phyloP scores from a whole-genome alignment of 2,797 vertebrate genomes.

The Neosalanx taihuensis region DNA sequence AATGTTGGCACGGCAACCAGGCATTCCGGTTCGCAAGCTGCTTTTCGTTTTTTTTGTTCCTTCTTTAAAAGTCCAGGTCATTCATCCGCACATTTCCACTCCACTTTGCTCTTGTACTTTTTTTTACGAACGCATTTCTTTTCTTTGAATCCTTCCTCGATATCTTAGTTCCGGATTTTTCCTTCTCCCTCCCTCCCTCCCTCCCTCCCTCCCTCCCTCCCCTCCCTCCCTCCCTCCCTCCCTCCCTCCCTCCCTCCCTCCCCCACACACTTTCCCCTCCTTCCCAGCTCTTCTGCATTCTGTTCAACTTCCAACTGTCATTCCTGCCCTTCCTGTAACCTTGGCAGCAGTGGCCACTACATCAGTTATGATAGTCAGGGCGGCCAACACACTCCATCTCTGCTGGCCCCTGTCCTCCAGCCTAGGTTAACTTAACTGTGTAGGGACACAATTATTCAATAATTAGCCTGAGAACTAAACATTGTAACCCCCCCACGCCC shows the following conservation, averaged over 20 bases:
- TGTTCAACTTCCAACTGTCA: background rate
- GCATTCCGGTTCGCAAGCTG: constrained; percentile 44
- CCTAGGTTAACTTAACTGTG: constrained; percentile 33
- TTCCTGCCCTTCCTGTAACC: background rate
- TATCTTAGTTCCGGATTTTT: constrained; percentile 3
- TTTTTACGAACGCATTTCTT: no score
- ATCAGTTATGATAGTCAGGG: background rate
- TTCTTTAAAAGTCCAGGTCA: constrained; percentile 8
- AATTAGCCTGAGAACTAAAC: constrained; percentile 57
- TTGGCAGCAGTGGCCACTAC: background rate
- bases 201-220: no score
- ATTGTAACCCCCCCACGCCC: constrained; percentile 6
- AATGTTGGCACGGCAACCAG: constrained; percentile 50
- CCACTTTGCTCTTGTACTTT: constrained; percentile 5
- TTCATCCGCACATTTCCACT: constrained; percentile 3
- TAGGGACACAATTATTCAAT: constrained; percentile 47
- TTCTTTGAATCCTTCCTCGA: background rate
- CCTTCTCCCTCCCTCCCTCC: no score
- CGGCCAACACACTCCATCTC: constrained; percentile 16
- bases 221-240: background rate
- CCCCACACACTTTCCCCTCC: background rate
- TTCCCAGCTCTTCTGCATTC: background rate
- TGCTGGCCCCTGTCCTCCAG: constrained; percentile 35
- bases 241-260: background rate
- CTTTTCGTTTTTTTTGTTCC: background rate